phyloP scores from a whole-genome alignment of 1,140 invertebrate genomes.

The Habropoda laboriosa region DNA sequence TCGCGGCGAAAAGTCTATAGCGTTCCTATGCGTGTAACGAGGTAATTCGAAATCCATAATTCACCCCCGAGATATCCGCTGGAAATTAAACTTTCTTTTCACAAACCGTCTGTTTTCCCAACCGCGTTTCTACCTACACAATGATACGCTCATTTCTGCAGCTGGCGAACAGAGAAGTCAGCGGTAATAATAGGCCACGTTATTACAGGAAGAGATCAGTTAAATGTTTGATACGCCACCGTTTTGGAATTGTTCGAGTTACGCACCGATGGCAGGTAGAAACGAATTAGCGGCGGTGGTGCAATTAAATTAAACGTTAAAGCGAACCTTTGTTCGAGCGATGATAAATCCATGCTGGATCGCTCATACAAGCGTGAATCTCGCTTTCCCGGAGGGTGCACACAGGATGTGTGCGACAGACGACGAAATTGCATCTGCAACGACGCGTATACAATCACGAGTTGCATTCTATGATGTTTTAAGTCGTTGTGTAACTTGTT shows the following conservation, averaged over 20 bases:
- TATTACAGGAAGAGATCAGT: neutral
- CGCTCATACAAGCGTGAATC: neutral
- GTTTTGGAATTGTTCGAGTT: neutral
- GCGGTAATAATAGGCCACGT: neutral
- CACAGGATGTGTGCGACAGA: neutral
- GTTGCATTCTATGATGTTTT: neutral
- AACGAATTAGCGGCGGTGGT: neutral
- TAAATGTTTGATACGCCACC: neutral
- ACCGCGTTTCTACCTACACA: too few relatives aligned
- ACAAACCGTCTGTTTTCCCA: neutral
- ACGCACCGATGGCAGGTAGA: too few relatives aligned
- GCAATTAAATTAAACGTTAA: constrained; percentile 11
- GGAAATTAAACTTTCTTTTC: neutral
- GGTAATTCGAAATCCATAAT: too few relatives aligned
- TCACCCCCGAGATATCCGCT: neutral
- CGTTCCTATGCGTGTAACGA: neutral
- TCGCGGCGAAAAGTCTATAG: neutral
- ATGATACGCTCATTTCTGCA: neutral
- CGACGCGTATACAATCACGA: neutral
- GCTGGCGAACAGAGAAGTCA: neutral
- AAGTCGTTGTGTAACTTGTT: neutral
- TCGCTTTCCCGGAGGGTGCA: neutral
- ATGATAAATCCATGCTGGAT: neutral
- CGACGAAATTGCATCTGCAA: constrained; percentile 4
- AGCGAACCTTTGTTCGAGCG: neutral